Evolutionary conservation across 2,797 vertebrate genomes (phyloP).

Genomic region (Caiman crocodilus): DNA sequence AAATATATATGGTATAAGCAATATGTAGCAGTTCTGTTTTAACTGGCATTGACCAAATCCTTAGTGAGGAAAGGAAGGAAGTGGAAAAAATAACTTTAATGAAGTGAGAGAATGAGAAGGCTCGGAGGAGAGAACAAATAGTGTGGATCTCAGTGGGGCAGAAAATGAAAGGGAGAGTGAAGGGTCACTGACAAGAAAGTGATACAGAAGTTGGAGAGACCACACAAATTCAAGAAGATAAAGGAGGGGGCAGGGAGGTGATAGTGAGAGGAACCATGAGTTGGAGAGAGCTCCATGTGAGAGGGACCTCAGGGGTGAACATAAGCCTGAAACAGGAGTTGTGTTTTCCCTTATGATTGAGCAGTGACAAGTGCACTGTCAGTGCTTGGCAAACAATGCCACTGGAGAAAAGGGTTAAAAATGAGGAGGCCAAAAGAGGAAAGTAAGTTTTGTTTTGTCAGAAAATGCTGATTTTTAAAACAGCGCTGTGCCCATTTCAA

Average conservation of each 20-base stretch:
- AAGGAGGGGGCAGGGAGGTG: not conserved
- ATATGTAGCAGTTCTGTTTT: not conserved
- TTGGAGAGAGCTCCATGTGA: not conserved
- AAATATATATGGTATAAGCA: too few species aligned
- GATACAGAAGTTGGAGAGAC: too few species aligned
- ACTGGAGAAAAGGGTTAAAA: not conserved
- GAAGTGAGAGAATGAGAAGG: not conserved
- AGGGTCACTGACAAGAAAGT: too few species aligned
- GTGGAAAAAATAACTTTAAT: not conserved
- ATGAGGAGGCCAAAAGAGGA: not conserved
- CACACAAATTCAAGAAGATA: too few species aligned
- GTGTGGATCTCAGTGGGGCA: not conserved
- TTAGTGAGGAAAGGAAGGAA: not conserved
- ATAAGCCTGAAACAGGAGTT: not conserved
- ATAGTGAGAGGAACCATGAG: too few species aligned
- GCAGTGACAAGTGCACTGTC: not conserved
- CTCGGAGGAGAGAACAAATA: not conserved
- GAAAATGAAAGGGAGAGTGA: not conserved
- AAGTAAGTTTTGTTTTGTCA: not conserved
- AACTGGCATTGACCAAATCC: not conserved
- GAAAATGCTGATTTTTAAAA: not conserved
- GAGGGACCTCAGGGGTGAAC: not conserved
- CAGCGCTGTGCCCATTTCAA: not conserved
- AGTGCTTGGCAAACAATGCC: not conserved
- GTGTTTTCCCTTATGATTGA: not conserved